Conservation (phyloP, 2,797 vertebrate genomes). For the Amblyopsis hoosieri region DNA sequence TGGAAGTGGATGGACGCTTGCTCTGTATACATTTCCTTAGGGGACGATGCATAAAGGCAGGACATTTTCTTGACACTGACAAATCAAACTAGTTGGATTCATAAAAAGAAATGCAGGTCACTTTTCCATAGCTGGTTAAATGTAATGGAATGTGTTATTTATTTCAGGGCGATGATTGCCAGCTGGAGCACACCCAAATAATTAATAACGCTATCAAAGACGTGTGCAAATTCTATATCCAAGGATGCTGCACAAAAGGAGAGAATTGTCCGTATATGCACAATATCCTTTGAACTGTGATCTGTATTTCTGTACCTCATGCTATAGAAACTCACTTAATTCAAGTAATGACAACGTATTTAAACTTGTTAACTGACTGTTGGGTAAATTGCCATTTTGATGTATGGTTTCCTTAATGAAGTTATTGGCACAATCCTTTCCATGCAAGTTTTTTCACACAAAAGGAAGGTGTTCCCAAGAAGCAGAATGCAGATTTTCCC, state of each 20-base stretch:
- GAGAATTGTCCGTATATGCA: constrained; percentile 92
- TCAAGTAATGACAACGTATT: background rate
- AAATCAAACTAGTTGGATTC: background rate
- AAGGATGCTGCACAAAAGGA: constrained; percentile 87
- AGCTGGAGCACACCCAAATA: constrained; percentile 85
- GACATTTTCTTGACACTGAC: constrained; percentile 1
- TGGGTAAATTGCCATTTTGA: background rate
- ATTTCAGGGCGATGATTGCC: constrained; percentile 85
- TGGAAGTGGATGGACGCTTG: constrained; percentile 85
- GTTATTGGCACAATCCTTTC: constrained; percentile 83
- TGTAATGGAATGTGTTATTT: background rate
- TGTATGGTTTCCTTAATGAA: constrained; percentile 76
- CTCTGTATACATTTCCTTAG: constrained; percentile 89
- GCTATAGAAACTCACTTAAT: too few species aligned
- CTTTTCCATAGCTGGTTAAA: background rate
- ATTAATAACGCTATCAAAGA: constrained; percentile 83
- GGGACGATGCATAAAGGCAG: constrained; percentile 87
- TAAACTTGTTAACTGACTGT: background rate
- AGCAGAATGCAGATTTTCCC: constrained; percentile 89
- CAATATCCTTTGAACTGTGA: constrained; percentile 86
- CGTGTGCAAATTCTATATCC: constrained; percentile 90
- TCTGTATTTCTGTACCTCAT: background rate
- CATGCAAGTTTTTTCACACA: constrained; percentile 91
- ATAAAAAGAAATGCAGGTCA: background rate
- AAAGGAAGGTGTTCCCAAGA: constrained; percentile 83